Evolutionary conservation across 2,797 vertebrate species (phyloP), one percentile per base, ranked within the genome.

Genomic region (Neostethus bicornis): DNA sequence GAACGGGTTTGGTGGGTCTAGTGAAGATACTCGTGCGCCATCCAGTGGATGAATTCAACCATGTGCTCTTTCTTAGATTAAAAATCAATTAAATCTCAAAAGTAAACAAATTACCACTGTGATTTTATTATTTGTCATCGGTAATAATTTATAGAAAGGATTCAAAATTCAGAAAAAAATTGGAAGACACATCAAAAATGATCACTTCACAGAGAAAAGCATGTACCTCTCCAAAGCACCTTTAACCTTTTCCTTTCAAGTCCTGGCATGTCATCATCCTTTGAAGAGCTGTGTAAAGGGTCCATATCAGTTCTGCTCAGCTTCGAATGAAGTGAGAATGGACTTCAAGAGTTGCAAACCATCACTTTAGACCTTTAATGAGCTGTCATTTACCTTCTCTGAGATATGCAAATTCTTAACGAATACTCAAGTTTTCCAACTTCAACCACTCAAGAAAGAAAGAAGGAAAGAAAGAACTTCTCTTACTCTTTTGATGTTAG

Each of bases 21-120:
- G 84, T 43, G 73, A 41, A 90, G 74, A 90, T 88, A 82, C 89
- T 77, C 64, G 79, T 70, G 87, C 91, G 85, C 90, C 92, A 92
- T 67, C 91, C 84, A 86, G 89, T 90, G 92, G 91, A 28, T 4
- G 46, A 20, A 75, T 49, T 62, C 4, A 37, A 25, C 16, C 23
- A 17, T 75, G 53, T 53, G 37, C 8, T 8, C 19, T 14, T 12
- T 7, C 9, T 46, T 4, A 39, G 9, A 31, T 4, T 7, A 14
- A 2, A 21, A 13, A 34, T 1, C 43, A 35, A 35, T 21, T 35
- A 53, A 45, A 61, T 44, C 14, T n/a, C n/a, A n/a, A 19, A 62
- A 51, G 8, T 17, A 48, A 68, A 73, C 16, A 32, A 41, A n/a
- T 52, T 20, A 37, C 11, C 7, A 21, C 2, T 14, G 17, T 24